Conservation (phyloP, 2,113 vertebrate genomes). For the Crocuta crocuta region DNA sequence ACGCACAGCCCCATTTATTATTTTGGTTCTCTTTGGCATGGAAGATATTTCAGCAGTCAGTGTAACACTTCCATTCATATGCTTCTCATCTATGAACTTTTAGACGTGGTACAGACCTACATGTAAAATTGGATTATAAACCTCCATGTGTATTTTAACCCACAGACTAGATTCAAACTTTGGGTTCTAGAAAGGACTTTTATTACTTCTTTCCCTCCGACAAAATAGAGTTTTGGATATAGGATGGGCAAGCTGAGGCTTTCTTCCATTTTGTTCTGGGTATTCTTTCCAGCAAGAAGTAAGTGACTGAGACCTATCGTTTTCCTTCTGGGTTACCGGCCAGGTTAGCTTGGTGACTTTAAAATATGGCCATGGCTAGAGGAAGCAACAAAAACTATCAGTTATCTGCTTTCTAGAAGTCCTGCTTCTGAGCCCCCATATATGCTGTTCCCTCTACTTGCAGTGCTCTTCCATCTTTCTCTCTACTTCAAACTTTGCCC, state of each 20-base stretch:
- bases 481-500: not conserved
- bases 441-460: not conserved
- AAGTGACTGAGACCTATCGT: not conserved
- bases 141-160: not conserved
- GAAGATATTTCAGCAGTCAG: conserved; percentile 25
- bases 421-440: not conserved
- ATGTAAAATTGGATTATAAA: not conserved
- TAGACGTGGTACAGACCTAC: not conserved
- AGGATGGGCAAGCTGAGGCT: not conserved
- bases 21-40: conserved; percentile 30
- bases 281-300: not conserved
- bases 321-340: not conserved
- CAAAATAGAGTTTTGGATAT: not conserved
- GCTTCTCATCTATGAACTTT: conserved; percentile 22
- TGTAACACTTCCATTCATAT: not conserved
- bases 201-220: not conserved
- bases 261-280: not conserved
- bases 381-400: not conserved
- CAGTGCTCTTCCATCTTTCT: not conserved
- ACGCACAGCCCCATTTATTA: conserved; percentile 5
- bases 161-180: conserved; percentile 13
- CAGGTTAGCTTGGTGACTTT: not conserved
- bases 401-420: not conserved
- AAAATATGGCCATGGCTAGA: not conserved
- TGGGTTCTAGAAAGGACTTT: not conserved